Conservation (phyloP, 2,888 invertebrate genomes). For the Melinaea marsaeus region DNA sequence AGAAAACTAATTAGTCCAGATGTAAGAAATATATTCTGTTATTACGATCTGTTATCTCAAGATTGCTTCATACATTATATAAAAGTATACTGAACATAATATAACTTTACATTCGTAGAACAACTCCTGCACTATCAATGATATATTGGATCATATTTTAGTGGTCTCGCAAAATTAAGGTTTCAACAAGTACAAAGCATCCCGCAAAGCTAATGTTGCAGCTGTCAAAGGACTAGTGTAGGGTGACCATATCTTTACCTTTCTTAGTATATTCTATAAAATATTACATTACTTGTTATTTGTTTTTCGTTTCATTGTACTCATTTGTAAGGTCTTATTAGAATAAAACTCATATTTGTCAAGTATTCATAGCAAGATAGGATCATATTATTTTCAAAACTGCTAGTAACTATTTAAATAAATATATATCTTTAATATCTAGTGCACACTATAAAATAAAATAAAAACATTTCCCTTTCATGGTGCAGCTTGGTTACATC, state of each 20-base stretch:
- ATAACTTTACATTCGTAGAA: neutral
- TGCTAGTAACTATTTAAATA: no score
- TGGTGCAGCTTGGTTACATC: slow-evolving; percentile 30
- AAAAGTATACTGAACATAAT: neutral
- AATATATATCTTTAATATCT: no score
- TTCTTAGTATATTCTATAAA: neutral
- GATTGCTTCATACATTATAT: neutral
- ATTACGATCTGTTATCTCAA: neutral
- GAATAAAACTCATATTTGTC: no score
- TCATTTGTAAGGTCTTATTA: no score
- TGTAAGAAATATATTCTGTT: neutral
- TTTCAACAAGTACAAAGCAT: slow-evolving; percentile 45
- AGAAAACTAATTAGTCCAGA: neutral
- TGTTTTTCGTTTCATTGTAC: no score
- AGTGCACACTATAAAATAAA: neutral
- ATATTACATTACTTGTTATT: neutral
- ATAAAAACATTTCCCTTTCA: slow-evolving; percentile 2
- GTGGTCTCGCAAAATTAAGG: slow-evolving; percentile 36
- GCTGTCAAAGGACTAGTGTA: slow-evolving; percentile 44
- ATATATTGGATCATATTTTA: slow-evolving; percentile 29
- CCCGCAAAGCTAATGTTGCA: slow-evolving; percentile 50
- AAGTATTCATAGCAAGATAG: no score
- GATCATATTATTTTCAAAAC: no score
- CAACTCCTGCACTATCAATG: slow-evolving; percentile 10
- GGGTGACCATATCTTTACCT: slow-evolving; percentile 20